Evolutionary conservation across 2,797 vertebrate species (phyloP).

Genomic region (Acanthiza pusilla): DNA sequence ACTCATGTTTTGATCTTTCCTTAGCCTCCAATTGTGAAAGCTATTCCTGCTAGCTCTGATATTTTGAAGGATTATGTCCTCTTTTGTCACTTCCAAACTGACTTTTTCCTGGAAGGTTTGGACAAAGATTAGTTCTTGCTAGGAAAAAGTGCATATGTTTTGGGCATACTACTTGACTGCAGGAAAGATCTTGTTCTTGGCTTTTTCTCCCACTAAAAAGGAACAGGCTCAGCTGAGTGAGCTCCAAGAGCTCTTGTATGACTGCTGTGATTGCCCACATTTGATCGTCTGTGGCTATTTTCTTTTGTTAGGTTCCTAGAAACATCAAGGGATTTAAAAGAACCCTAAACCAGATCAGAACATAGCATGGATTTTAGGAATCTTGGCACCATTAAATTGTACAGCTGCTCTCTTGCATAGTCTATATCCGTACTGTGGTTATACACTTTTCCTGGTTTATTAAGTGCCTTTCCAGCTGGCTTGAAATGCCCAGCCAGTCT

Average conservation of each 20-base stretch:
- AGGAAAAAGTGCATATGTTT: background rate
- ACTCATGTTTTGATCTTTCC: constrained; percentile 24
- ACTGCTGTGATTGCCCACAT: background rate
- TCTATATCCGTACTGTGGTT: background rate
- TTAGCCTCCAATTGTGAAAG: constrained; percentile 18
- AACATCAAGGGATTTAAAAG: background rate
- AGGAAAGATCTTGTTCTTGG: background rate
- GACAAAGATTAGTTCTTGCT: background rate
- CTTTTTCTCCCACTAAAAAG: background rate
- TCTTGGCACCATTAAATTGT: background rate
- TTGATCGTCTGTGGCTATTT: background rate
- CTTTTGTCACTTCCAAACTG: constrained; percentile 1
- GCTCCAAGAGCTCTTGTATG: background rate
- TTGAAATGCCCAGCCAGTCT: background rate
- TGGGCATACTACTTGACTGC: background rate
- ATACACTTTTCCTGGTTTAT: background rate
- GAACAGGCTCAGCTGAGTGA: background rate
- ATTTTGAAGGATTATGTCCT: constrained; percentile 5
- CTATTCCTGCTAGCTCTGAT: background rate
- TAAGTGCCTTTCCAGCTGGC: background rate
- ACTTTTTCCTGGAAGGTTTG: constrained; percentile 14
- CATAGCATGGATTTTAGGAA: background rate
- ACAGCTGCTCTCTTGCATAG: background rate
- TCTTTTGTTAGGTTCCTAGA: background rate
- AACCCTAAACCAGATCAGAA: background rate